These are phyloP conservation scores for Electrophaes corylata DNA, from an alignment of 2,888 invertebrate species.

Conservation along the genomic window DNA sequence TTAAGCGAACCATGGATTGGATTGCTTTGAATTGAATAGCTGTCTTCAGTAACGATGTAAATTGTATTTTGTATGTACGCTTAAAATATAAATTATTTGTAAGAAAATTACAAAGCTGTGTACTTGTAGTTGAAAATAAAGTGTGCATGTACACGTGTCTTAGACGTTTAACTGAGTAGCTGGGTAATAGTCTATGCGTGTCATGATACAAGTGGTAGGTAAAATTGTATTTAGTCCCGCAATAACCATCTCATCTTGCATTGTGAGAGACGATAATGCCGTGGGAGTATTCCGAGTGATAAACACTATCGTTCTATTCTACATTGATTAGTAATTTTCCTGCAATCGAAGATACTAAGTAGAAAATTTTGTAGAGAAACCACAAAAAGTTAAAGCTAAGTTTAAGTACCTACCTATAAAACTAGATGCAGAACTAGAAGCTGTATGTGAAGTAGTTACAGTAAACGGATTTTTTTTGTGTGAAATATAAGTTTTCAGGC, in stretches of 20 bases:
- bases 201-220: conserved; percentile 43
- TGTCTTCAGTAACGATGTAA: conserved; percentile 22
- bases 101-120: conserved; percentile 31
- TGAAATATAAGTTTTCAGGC: conserved; percentile 70
- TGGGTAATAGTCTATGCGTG: conserved; percentile 51
- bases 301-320: conserved; percentile 10
- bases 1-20: conserved; percentile 21
- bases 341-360: neutral
- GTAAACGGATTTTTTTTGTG: conserved; percentile 71
- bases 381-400: too few species aligned
- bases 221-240: conserved; percentile 48
- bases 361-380: neutral
- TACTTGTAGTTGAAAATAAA: conserved; percentile 24
- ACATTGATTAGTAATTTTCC: conserved; percentile 25
- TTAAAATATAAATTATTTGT: conserved; percentile 31
- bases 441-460: conserved; percentile 68
- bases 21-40: too few species aligned
- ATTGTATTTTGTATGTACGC: conserved; percentile 24
- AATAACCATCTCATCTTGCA: conserved; percentile 39
- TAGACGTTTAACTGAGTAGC: conserved; percentile 42
- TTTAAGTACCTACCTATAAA: too few species aligned
- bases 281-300: conserved; percentile 46
- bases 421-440: conserved; percentile 53
- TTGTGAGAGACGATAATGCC: conserved; percentile 45
- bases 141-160: conserved; percentile 41